Evolutionary conservation across 2,797 vertebrate species (phyloP), one percentile per base, ranked within the genome.

Genomic region (Mormyrops attenuatus): DNA sequence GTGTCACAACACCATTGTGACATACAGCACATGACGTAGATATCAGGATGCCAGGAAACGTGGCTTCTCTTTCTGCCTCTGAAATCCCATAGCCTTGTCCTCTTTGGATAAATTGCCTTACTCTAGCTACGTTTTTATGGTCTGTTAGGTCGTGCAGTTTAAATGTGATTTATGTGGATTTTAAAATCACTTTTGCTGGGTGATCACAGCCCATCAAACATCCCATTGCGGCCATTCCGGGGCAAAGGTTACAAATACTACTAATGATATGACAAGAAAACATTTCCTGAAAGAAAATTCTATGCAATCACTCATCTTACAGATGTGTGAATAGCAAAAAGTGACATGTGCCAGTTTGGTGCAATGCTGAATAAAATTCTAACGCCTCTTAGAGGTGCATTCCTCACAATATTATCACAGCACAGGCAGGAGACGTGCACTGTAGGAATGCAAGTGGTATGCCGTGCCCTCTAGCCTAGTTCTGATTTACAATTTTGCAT

Each of bases 1-100:
- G 85, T 88, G 89, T 91, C 90, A 90, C 89, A 89, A 86, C 55
- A 88, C 13, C 34, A 26, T 41, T 87, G 91, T 93, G 92, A 93
- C 93, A 93, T 90, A 88, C 90, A 93, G 92, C 92, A 92, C 87
- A 88, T 94, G 94, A 93, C 91, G 92, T 55, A 20, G 53, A 90
- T 91, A 86, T 88, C 90, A 90, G 90, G 80, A 90, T 57, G 91
- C 50, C 60, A 91, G 91, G 92, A 93, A 90, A 90, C 84, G 26
- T 84, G 88, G 88, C 86, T 90, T 66, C 87, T 89, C 90, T 88
- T 89, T 80, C 34, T n/a, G 57, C 53, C 80, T 85, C 55, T 20
- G 49, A 50, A 85, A 85, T n/a, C 53, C 89, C 57, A 22, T 41
- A 69, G 30, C 22, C 44, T n/a, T 41, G 49, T 60, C 77, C 52